A percentile compares a stretch with the other conserved stretches of the same genome.
Conservation (phyloP, 2,113 vertebrate genomes). For the Electrona antarctica region DNA sequence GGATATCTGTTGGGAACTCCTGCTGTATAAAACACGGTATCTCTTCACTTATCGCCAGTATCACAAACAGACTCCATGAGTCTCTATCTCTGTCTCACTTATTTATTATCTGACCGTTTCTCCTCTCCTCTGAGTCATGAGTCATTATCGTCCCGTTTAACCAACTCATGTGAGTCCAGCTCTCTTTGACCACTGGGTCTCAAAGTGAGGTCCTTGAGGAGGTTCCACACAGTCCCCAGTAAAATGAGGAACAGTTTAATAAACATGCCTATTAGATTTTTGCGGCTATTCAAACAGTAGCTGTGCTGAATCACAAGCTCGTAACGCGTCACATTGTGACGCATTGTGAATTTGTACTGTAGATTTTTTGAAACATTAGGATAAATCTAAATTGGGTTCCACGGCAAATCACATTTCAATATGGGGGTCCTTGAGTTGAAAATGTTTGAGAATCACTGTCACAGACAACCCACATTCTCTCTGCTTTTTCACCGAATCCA, state of each 20-base stretch:
- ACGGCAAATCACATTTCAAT: too few species aligned
- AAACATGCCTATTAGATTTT: too few species aligned
- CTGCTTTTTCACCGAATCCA: conserved; percentile 43
- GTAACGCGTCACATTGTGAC: too few species aligned
- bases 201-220: too few species aligned
- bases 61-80: neutral
- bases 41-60: conserved; percentile 2
- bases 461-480: conserved; percentile 27
- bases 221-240: too few species aligned
- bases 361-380: too few species aligned
- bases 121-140: neutral
- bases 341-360: too few species aligned
- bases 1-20: conserved; percentile 26
- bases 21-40: conserved; percentile 23
- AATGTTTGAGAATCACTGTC: neutral
- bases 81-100: neutral
- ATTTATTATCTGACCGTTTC: neutral
- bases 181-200: neutral
- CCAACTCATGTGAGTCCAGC: neutral
- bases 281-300: too few species aligned
- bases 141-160: conserved; percentile 23
- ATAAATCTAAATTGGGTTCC: too few species aligned
- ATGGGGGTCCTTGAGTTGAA: too few species aligned
- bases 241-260: too few species aligned
- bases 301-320: too few species aligned